Conservation (phyloP, 1,140 invertebrate species). For the Dendroctonus ponderosae region DNA sequence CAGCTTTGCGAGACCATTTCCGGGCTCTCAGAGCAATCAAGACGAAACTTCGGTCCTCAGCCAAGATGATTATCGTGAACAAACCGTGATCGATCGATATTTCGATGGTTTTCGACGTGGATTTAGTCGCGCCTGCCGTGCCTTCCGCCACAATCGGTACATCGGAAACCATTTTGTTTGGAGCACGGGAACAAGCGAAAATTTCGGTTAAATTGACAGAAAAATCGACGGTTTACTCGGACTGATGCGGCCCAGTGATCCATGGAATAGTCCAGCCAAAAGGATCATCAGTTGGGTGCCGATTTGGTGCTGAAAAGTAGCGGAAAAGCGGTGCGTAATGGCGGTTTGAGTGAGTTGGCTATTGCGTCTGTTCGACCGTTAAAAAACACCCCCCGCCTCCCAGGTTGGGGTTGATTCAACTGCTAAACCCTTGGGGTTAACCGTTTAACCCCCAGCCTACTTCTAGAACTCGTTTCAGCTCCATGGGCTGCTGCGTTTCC, state of each 20-base stretch:
- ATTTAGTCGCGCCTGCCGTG: constrained; percentile 38
- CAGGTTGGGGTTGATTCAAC: background rate
- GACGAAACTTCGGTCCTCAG: constrained; percentile 1
- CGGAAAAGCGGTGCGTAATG: constrained; percentile 33
- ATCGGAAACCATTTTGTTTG: constrained; percentile 50
- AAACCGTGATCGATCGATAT: constrained; percentile 20
- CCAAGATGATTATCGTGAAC: constrained; percentile 15
- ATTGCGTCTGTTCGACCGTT: constrained; percentile 29
- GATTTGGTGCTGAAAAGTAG: constrained; percentile 8
- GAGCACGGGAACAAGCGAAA: constrained; percentile 43
- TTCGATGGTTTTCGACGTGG: constrained; percentile 40
- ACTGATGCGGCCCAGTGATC: constrained; percentile 15
- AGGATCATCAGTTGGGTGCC: too few relatives aligned
- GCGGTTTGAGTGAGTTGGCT: constrained; percentile 33
- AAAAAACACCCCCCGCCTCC: constrained; percentile 30
- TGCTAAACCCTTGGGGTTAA: constrained; percentile 13
- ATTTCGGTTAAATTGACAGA: constrained; percentile 35
- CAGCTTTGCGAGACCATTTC: background rate
- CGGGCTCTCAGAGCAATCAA: constrained; percentile 11
- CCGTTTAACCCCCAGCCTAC: constrained; percentile 4
- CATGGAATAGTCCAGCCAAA: background rate
- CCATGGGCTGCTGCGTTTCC: too few relatives aligned
- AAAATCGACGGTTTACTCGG: constrained; percentile 17
- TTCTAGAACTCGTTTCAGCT: constrained; percentile 14
- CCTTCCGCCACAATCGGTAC: constrained; percentile 37